Evolutionary conservation across 1,140 invertebrate genomes (phyloP), one percentile per base, ranked within the genome.

Genomic region (Magallana gigas): DNA sequence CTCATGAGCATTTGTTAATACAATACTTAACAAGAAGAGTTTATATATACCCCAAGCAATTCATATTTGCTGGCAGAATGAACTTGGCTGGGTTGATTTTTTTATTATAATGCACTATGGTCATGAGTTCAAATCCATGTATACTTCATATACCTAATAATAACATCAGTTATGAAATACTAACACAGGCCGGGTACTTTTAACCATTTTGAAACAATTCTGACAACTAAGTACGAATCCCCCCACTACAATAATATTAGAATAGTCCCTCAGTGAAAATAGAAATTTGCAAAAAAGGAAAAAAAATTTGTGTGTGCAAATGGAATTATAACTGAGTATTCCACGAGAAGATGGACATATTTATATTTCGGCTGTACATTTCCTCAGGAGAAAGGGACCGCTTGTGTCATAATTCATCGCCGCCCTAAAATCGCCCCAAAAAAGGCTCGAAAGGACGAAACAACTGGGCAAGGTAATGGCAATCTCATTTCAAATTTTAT

Each of bases 181-280:
- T 76, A 76, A 76, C 68, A 76, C 68, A 29, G 23, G 68, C 11
- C 36, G 68, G 68, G 68, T 76, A 76, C 23, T 29, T 48, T 23
- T 76, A 76, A 76, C 68, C 60, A 48, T 48, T 48, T 48, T 48
- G 36, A 48, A 48, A 48, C 36, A 62, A 76, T 29, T 29, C 36
- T 76, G 68, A 36, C 68, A 76, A 76, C 23, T 23, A 48, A 76
- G 12, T 18, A 29, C 36, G 8, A 23, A 8, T 18, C 64, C 68
- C 59, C 68, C 68, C 68, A 76, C 68, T 76, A 76, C 68, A 76
- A 76, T 76, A 76, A 76, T 76, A 29, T 76, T 76, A 29, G 68
- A 18, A 29, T 48, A 76, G 68, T 76, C 18, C 68, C 68, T 23
- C 68, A 29, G 68, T 76, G 68, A 76, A 29, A 76, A 12, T 48